Conservation (phyloP, 2,797 vertebrate species). For the Aphelocoma californica region DNA sequence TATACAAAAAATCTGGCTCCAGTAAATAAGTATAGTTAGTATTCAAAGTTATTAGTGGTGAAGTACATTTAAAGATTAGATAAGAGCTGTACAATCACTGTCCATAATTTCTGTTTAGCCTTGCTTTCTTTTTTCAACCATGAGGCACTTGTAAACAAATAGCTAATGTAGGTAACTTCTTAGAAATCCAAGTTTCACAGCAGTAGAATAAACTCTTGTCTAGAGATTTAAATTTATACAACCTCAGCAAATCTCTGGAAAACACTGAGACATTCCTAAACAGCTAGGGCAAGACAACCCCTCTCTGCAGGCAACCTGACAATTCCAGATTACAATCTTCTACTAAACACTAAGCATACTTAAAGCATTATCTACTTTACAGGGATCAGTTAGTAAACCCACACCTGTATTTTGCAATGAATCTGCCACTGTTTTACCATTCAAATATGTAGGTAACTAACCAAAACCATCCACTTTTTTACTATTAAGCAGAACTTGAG, state of each 20-base stretch:
- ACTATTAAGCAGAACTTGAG: not conserved
- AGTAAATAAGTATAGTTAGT: constrained; percentile 63
- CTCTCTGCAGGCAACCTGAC: not conserved
- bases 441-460: not conserved
- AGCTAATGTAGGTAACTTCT: not conserved
- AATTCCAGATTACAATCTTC: not conserved
- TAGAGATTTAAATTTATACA: not conserved
- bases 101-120: not conserved
- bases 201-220: not conserved
- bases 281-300: not conserved
- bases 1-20: constrained; percentile 1
- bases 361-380: not conserved
- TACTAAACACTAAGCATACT: not conserved
- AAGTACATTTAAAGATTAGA: constrained; percentile 16
- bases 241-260: not conserved
- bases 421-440: constrained; percentile 63
- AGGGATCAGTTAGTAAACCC: constrained; percentile 60
- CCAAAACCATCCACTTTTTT: not conserved
- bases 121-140: not conserved
- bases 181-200: not conserved
- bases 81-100: not conserved
- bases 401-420: constrained; percentile 55
- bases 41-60: constrained; percentile 56
- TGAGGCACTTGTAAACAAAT: not conserved
- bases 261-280: not conserved